Evolutionary conservation across 2,888 invertebrate genomes (phyloP), one percentile per base, ranked within the genome.

Genomic region (Abscondita cerata): DNA sequence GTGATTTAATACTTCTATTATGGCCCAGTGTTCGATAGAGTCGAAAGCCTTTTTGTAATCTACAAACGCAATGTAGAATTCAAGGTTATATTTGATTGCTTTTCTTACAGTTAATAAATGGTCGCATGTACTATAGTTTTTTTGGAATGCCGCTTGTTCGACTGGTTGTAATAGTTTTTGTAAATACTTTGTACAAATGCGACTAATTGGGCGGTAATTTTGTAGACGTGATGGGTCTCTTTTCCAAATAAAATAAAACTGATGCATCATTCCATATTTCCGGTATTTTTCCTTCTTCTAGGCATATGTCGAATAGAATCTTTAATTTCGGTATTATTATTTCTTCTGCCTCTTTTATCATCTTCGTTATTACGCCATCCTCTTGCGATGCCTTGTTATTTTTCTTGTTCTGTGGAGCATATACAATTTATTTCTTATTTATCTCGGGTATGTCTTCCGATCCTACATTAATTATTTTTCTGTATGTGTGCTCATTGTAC

Each of bases 271-370:
- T 33, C 38, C 38, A 38, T 11, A 38, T 9, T 38, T 38, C 38
- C 13, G 38, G 38, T 38, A 38, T 38, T 2, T 38, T 3, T 38
- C 38, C 12, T 9, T 38, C 9, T 38, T 9, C 38, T 38, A 38
- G 38, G 38, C 9, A 38, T 5, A 38, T 38, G 38, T 38, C 9
- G 38, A 38, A 38, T 11, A 38, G 38, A 38, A 38, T 38, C 38
- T 38, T 38, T 9, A 38, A 38, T 11, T 38, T 38, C 9, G 4
- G 38, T 38, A 38, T 13, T 38, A 38, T 33, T 33, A 33, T 33
- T 33, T 33, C 33, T 33, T 33, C 33, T 38, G 38, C 38, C 38
- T 38, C 38, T 38, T 38, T 38, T 38, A 38, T 38, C 38, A 38
- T 12, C 38, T 5, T 2, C 9, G 38, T 13, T 38, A 38, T 13